These are phyloP conservation scores for Sylvilagus bachmani DNA, from an alignment of 2,113 vertebrate species.

Conservation along the genomic window DNA sequence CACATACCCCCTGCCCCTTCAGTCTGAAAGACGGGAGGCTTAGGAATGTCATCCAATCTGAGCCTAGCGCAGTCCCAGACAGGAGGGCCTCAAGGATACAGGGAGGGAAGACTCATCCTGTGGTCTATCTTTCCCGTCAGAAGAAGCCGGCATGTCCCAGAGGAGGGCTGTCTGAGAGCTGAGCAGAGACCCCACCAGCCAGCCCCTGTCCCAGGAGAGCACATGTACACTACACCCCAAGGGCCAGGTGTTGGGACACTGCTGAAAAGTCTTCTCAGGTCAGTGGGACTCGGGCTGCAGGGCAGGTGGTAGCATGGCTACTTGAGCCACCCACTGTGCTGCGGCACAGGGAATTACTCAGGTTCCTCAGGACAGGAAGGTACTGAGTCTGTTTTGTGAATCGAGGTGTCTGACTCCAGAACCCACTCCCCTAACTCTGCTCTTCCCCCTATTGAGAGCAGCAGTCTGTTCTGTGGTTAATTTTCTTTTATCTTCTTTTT, in stretches of 20 bases:
- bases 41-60: not conserved
- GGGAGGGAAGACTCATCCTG: not conserved
- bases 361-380: fast-evolving
- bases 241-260: not conserved
- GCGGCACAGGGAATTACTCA: not conserved
- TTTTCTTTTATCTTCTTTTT: too few species aligned
- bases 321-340: too few species aligned
- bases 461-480: not conserved
- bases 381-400: not conserved
- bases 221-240: fast-evolving
- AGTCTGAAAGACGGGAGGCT: not conserved
- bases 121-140: not conserved
- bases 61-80: too few species aligned
- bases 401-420: not conserved
- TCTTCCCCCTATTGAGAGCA: not conserved
- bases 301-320: too few species aligned
- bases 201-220: not conserved
- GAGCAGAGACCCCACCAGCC: fast-evolving
- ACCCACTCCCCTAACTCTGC: not conserved
- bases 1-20: not conserved
- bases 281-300: not conserved
- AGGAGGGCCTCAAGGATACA: not conserved
- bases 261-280: not conserved
- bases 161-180: not conserved
- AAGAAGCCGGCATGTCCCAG: not conserved